phyloP scores from a whole-genome alignment of 2,888 invertebrate genomes.

The Conistra vaccinii region DNA sequence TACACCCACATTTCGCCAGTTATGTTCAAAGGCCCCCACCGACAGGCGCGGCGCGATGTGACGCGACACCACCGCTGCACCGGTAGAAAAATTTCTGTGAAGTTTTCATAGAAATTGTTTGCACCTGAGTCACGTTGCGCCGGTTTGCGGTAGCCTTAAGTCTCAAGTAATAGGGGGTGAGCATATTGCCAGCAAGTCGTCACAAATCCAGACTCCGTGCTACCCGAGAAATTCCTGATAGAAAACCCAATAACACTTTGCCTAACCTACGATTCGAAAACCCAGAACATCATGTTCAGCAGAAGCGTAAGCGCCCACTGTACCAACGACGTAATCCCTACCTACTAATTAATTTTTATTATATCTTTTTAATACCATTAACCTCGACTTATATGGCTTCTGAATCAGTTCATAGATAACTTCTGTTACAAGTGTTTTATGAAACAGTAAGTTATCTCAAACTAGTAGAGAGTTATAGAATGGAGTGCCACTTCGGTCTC shows the following conservation, averaged over 20 bases:
- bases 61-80: too few species aligned
- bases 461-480: slow-evolving; percentile 35
- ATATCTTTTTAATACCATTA: neutral
- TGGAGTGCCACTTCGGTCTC: slow-evolving; percentile 57
- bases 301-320: too few species aligned
- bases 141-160: too few species aligned
- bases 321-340: neutral
- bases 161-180: neutral
- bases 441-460: slow-evolving; percentile 50
- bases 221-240: neutral
- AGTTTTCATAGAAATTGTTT: too few species aligned
- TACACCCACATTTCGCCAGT: neutral
- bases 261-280: neutral
- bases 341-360: neutral
- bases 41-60: too few species aligned
- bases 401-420: slow-evolving; percentile 40
- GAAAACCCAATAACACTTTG: neutral
- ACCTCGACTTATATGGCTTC: slow-evolving; percentile 10
- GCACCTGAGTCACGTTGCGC: too few species aligned
- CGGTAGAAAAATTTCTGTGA: too few species aligned
- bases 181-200: neutral
- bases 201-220: neutral
- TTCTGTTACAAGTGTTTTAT: slow-evolving; percentile 50
- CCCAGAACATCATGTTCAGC: neutral
- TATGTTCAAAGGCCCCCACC: too few species aligned